A percentile compares a stretch with the other conserved stretches of the same genome.
These are phyloP conservation scores for Cromileptes altivelis DNA, from an alignment of 2,113 vertebrate species.

Conservation along the genomic window DNA sequence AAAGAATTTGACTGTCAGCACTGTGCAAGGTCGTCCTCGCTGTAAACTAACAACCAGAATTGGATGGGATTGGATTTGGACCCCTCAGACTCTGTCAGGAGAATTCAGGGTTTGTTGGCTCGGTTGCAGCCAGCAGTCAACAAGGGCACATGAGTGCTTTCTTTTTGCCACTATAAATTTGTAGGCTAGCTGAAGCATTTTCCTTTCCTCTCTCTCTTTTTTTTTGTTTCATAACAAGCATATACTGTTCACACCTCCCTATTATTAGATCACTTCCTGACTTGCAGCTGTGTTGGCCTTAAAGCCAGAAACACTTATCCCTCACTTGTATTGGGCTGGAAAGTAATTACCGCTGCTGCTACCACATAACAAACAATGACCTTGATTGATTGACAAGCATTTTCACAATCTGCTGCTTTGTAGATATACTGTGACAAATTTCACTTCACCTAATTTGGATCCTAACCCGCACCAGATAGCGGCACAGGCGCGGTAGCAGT, in stretches of 20 bases:
- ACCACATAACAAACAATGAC: conserved; percentile 7
- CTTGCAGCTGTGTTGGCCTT: conserved; percentile 27
- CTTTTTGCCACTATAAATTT: conserved; percentile 45
- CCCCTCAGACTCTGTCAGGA: conserved; percentile 59
- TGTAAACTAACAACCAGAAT: conserved; percentile 58
- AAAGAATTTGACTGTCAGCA: conserved; percentile 63
- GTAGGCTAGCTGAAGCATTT: conserved; percentile 41
- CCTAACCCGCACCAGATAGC: conserved; percentile 15
- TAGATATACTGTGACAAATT: neutral
- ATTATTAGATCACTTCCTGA: conserved; percentile 61
- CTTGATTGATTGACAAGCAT: conserved; percentile 44
- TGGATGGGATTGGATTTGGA: conserved; percentile 61
- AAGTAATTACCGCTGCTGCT: conserved; percentile 40
- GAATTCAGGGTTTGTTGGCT: conserved; percentile 65
- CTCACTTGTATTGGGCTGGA: conserved; percentile 14
- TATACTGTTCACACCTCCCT: conserved; percentile 57
- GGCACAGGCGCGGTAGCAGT: neutral
- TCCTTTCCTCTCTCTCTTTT: conserved; percentile 5
- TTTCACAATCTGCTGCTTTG: conserved; percentile 42
- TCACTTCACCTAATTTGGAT: conserved; percentile 4
- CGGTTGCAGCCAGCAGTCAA: conserved; percentile 46
- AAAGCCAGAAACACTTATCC: conserved; percentile 44
- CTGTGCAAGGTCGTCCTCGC: conserved; percentile 52
- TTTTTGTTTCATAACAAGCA: neutral
- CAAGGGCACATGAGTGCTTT: conserved; percentile 50